Percentiles rank a stretch among this genome's conserved stretches.
phyloP scores from a whole-genome alignment of 2,797 vertebrate species.

The Phaenicophaeus curvirostris region DNA sequence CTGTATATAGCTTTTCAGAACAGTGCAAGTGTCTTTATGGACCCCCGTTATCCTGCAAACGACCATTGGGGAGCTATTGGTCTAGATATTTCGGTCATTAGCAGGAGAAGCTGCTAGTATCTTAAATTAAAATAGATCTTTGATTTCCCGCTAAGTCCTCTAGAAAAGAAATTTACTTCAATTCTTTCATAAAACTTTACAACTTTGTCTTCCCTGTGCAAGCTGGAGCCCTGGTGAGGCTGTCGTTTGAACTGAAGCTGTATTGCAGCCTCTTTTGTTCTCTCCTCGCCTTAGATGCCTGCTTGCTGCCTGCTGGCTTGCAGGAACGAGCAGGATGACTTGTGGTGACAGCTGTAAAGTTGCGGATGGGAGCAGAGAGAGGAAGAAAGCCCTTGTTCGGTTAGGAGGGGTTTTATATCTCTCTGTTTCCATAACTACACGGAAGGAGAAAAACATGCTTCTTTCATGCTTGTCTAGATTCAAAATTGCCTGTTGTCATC shows the following conservation, averaged over 20 bases:
- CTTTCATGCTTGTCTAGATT: slow-evolving; percentile 72
- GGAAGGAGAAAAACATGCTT: slow-evolving; percentile 67
- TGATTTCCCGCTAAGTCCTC: slow-evolving; percentile 29
- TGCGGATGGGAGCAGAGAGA: slow-evolving; percentile 54
- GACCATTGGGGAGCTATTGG: neutral
- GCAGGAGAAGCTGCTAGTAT: neutral
- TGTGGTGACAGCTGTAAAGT: slow-evolving; percentile 70
- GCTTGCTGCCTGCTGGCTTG: slow-evolving; percentile 56
- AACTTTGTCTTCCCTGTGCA: slow-evolving; percentile 35
- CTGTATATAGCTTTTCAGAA: neutral
- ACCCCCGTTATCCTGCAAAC: neutral
- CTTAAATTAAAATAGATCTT: slow-evolving; percentile 51
- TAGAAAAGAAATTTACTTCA: slow-evolving; percentile 50
- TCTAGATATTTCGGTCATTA: slow-evolving; percentile 13
- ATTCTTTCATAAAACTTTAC: slow-evolving; percentile 45
- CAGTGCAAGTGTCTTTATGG: neutral
- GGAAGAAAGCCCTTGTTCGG: slow-evolving; percentile 52
- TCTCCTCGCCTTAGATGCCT: slow-evolving; percentile 10
- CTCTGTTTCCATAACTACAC: slow-evolving; percentile 73
- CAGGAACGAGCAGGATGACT: slow-evolving; percentile 31
- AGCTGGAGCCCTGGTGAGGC: slow-evolving; percentile 59
- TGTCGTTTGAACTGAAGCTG: slow-evolving; percentile 64
- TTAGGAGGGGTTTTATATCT: slow-evolving; percentile 64
- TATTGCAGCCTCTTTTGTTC: slow-evolving; percentile 59
- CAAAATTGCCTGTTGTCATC: slow-evolving; percentile 67